Conservation (phyloP, 2,888 invertebrate genomes). For the Helobdella robusta region DNA sequence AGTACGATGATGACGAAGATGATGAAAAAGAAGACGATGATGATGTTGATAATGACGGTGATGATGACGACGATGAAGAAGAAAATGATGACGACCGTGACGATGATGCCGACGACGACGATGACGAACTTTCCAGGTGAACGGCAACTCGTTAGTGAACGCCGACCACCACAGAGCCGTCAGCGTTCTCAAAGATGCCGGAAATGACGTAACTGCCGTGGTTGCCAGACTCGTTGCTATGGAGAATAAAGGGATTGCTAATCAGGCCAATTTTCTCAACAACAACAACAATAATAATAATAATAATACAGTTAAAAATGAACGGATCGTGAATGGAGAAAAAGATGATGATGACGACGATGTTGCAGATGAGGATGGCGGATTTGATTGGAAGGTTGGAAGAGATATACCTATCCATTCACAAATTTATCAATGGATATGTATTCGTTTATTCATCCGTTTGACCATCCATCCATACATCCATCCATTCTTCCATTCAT, state of each 20-base stretch:
- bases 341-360: no score
- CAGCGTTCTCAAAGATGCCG: conserved; percentile 45
- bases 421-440: no score
- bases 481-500: not conserved
- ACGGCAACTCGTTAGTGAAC: conserved; percentile 72
- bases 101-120: conserved; percentile 8
- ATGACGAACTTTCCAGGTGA: conserved; percentile 50
- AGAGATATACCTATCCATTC: no score
- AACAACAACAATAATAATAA: not conserved
- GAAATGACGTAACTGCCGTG: conserved; percentile 45
- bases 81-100: conserved; percentile 8
- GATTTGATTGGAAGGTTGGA: no score
- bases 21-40: not conserved
- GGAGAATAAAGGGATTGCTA: not conserved
- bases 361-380: no score
- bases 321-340: no score
- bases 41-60: conserved; percentile 10
- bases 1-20: not conserved
- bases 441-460: no score
- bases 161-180: conserved; percentile 90
- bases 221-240: conserved; percentile 33
- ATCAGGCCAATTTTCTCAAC: no score
- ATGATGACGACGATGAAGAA: conserved; percentile 14
- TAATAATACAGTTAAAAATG: not conserved
- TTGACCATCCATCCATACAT: not conserved